Percentiles rank a stretch among this genome's conserved stretches.
Evolutionary conservation across 2,797 vertebrate species (phyloP).

Genomic region (Sebastes melanostomus): DNA sequence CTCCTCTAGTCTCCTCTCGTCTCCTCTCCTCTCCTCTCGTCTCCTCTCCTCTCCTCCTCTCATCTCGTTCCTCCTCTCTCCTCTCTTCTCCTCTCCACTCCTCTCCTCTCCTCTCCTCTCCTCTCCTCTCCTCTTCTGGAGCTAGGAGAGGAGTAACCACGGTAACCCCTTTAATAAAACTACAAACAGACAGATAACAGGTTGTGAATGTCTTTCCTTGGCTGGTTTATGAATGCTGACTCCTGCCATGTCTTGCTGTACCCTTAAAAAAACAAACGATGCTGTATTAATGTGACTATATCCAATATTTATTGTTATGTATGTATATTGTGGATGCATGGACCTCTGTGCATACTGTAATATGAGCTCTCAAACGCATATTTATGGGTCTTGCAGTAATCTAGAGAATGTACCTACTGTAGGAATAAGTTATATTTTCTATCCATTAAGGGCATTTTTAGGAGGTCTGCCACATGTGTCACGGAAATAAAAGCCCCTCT

Average conservation of each 20-base stretch:
- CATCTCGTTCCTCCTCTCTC: too few relatives aligned
- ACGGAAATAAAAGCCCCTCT: not conserved
- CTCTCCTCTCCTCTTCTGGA: not conserved
- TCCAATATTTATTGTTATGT: slow-evolving; percentile 88
- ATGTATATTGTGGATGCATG: slow-evolving; percentile 86
- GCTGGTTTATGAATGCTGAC: slow-evolving; percentile 28
- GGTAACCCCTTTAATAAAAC: not conserved
- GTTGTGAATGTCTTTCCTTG: slow-evolving; percentile 16
- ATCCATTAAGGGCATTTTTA: slow-evolving; percentile 73
- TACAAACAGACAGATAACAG: not conserved
- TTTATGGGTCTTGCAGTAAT: slow-evolving; percentile 83
- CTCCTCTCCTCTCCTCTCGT: too few relatives aligned
- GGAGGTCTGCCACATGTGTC: slow-evolving; percentile 11
- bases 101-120: not conserved
- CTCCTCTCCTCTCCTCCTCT: too few relatives aligned
- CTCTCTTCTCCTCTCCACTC: not conserved
- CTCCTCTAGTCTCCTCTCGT: too few relatives aligned
- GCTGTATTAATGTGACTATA: slow-evolving; percentile 81
- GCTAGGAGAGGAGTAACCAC: not conserved
- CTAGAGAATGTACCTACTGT: slow-evolving; percentile 80
- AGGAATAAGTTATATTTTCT: slow-evolving; percentile 85
- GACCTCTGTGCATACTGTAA: slow-evolving; percentile 84
- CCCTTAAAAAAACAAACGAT: slow-evolving; percentile 46
- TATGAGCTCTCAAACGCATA: slow-evolving; percentile 81
- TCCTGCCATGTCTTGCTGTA: not conserved